Base-by-base conservation (phyloP, 2,888 invertebrate genomes). In the Cacoxenus indagator region DNA sequence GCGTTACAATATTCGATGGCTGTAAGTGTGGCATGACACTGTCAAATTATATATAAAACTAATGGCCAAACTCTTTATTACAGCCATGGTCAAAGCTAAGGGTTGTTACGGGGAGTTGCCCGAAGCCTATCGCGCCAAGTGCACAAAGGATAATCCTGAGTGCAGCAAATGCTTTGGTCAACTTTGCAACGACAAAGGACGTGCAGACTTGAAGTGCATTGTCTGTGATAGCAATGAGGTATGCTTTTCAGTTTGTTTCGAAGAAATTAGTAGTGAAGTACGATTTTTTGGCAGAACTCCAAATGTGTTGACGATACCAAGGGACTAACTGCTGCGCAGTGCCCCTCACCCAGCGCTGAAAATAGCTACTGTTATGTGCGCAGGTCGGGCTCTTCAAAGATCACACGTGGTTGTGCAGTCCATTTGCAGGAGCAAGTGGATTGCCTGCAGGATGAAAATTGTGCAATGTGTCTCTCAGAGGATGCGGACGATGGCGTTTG, bases 311-410 rank as follows among this genome's bases (percentile, higher is more conserved):
- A 31, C 4, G 77, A 72, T 0, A 64, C 73, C 0, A 43, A 51
- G 19, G 64, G 11, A 1, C 55, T 86, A 5, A 64, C 48, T 1
- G 69, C 84, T 3, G 45, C 65, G 0, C 84, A 79, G 31, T 87
- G 87, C 64, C 70, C 76, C 2, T 71, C 81, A 1, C 81, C 87
- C 37, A 81, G 83, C 2, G 73, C 84, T 0, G 69, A 66, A 2
- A 86, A 87, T 54, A 83, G 86, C n/a, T 87, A 86, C 54, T 87
- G 87, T 68, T 87, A 77, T 45, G 80, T 84, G 6, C 75, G 76
- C 22, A 46, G 59, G 59, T 43, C 68, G 2, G 67, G 51, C 4
- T 73, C 70, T 0, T 8, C 9, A 0, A 29, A 69, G n/a, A 54
- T 81, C 0, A 71, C 75, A 55, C 74, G 88, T 0, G 87, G 88